These are phyloP conservation scores for Galleria mellonella DNA, from an alignment of 1,140 invertebrate genomes.

Conservation along the genomic window DNA sequence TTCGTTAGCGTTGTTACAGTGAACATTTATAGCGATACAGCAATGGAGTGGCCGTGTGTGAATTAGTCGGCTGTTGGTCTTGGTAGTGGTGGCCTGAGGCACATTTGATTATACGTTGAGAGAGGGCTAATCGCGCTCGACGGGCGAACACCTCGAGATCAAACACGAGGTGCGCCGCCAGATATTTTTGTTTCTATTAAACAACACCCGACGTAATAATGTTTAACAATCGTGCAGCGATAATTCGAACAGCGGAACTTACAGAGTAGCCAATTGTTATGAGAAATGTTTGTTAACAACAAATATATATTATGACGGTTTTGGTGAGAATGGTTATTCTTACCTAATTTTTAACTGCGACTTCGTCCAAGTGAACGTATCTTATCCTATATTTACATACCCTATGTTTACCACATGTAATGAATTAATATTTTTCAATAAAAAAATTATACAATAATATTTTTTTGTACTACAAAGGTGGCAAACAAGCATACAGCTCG, in stretches of 20 bases:
- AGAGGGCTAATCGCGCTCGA: slow-evolving; percentile 69
- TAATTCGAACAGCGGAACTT: slow-evolving; percentile 47
- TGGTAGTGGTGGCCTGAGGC: slow-evolving; percentile 51
- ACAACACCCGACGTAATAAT: slow-evolving; percentile 74
- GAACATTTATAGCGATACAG: slow-evolving; percentile 4
- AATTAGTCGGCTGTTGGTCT: slow-evolving; percentile 10
- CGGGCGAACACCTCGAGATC: slow-evolving; percentile 73
- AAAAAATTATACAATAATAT: too few species aligned
- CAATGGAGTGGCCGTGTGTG: slow-evolving; percentile 19
- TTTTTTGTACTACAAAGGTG: too few species aligned
- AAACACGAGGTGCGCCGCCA: slow-evolving; percentile 73
- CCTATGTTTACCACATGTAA: too few species aligned
- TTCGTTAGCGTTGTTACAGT: slow-evolving; percentile 2
- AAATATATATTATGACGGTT: too few species aligned
- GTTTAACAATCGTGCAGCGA: slow-evolving; percentile 73
- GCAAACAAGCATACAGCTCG: too few species aligned
- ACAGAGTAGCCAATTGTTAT: slow-evolving; percentile 18
- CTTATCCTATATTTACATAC: too few species aligned
- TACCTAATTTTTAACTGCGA: too few species aligned
- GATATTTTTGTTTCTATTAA: slow-evolving; percentile 75
- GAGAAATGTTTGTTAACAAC: too few species aligned
- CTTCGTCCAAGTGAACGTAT: too few species aligned
- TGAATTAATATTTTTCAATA: too few species aligned
- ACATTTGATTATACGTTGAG: slow-evolving; percentile 73
- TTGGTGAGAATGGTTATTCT: too few species aligned